Evolutionary conservation across 1,140 invertebrate genomes (phyloP).

Genomic region (Cydia amplana): DNA sequence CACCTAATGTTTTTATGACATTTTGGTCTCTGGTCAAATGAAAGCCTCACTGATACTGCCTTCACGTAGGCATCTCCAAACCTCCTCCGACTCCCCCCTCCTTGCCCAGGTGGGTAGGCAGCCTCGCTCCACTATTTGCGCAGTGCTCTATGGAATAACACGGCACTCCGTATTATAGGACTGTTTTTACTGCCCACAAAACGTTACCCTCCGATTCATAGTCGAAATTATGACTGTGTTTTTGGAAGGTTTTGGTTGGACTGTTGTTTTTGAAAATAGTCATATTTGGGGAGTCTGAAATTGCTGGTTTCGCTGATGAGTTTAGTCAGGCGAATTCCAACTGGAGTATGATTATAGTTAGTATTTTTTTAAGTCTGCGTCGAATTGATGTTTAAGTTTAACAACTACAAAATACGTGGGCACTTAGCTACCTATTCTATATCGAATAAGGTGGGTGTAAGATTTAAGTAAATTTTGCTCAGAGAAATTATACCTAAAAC

Average conservation of each 20-base stretch:
- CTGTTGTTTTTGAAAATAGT: conserved; percentile 19
- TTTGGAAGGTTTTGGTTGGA: conserved; percentile 6
- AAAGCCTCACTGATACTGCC: not conserved
- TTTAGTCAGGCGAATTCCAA: conserved; percentile 4
- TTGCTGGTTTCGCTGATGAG: not conserved
- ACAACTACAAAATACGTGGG: not conserved
- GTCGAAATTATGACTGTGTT: conserved; percentile 4
- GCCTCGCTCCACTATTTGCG: conserved; percentile 19
- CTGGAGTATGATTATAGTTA: not conserved
- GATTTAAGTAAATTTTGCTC: too few species aligned
- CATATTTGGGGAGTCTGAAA: not conserved
- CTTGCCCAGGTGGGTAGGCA: not conserved
- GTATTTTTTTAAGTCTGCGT: conserved; percentile 10
- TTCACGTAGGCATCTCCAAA: not conserved
- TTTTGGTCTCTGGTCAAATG: too few species aligned
- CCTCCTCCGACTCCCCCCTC: not conserved
- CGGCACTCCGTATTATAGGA: conserved; percentile 6
- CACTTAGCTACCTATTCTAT: too few species aligned
- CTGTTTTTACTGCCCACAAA: conserved; percentile 18
- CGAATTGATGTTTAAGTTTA: too few species aligned
- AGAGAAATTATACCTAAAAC: too few species aligned
- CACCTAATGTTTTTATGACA: too few species aligned
- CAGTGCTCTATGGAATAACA: not conserved
- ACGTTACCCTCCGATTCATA: conserved; percentile 1
- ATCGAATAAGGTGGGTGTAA: too few species aligned